Evolutionary conservation across 2,797 vertebrate genomes (phyloP), one percentile per base, ranked within the genome.

Genomic region (Steatocranus sp.): DNA sequence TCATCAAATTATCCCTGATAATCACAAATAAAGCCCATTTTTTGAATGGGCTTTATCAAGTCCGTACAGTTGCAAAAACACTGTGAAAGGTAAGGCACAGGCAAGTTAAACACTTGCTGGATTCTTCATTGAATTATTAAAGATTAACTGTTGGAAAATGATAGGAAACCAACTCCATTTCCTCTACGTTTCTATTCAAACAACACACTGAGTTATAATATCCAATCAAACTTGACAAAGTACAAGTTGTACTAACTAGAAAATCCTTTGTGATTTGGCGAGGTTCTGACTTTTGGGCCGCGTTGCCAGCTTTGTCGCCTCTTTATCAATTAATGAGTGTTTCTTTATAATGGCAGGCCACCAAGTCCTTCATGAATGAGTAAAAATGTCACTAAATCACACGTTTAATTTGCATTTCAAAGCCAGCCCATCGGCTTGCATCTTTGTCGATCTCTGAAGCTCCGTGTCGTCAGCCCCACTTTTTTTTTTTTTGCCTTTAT

Each of bases 341-440:
- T 89, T 85, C 85, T 90, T 89, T 87, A 66, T 87, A 18, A 90
- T 91, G 94, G 90, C 89, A 90, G 93, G 94, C 91, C 94, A 95
- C 93, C 94, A 93, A 91, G 93, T 81, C 84, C 93, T 92, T 92
- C 92, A 90, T 95, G 89, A 92, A 89, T 66, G 68, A 78, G 80
- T 85, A 84, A 90, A 91, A 86, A 80, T 84, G 87, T 82, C 89
- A 88, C 83, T 82, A 93, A 89, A 91, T 92, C 94, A 94, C 86
- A 85, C 86, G 87, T 88, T 86, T 78, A 83, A 95, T 96, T 91
- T 94, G 79, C 93, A 94, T 93, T 94, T 96, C 93, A 95, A 95
- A 94, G 91, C 46, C 83, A 27, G 43, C 70, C 75, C 83, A 50
- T 94, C 90, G 80, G 41, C 70, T 84, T 27, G 61, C 84, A 86